Evolutionary conservation across 2,113 vertebrate species (phyloP), one percentile per base, ranked within the genome.

Genomic region (Acinonyx jubatus): DNA sequence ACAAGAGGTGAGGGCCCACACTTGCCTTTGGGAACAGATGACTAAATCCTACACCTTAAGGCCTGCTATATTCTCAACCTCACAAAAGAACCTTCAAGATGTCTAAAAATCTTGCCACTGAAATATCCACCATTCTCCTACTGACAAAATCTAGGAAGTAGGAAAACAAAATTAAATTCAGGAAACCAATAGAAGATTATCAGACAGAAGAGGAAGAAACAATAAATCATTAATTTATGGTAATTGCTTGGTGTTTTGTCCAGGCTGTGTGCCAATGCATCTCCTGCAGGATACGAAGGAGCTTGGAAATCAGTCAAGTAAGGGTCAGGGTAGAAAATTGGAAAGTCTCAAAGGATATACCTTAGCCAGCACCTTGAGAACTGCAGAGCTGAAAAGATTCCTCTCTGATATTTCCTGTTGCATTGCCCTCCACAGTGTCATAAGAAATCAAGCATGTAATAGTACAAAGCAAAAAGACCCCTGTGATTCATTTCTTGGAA

Each of bases 91-190:
- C 12, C 1, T 15, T 55, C 23, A 45, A 52, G 31, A 78, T 89
- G 12, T 31, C 29, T 57, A 41, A 80, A 92, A 94, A 18, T 45
- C 33, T 82, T 87, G 7, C 19, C n/a, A 45, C 1, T 33, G 25
- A 68, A 79, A 76, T 15, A 61, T n/a, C 0, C 19, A 52, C 16
- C 18, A 65, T 97, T 71, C 19, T 83, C 16, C 33, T 88, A 48
- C 14, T 95, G 31, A 65, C 0, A 45, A 65, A 71, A 91, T 85
- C 78, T 38, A 82, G 29, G 12, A 89, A 93, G 63, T 18, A 68
- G 48, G 45, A 45, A 97, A n/a, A 83, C 21, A 68, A 94, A 95
- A 86, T 81, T 71, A 76, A 73, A 90, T 89, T 94, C 50, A 89
- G 33, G 12, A 65, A 89, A 93, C 68, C 13, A 71, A 48, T 29